These are phyloP conservation scores for Zoroaster sp. DNA, from an alignment of 53 echinoderm and acorn worm genomes.

Conservation along the genomic window DNA sequence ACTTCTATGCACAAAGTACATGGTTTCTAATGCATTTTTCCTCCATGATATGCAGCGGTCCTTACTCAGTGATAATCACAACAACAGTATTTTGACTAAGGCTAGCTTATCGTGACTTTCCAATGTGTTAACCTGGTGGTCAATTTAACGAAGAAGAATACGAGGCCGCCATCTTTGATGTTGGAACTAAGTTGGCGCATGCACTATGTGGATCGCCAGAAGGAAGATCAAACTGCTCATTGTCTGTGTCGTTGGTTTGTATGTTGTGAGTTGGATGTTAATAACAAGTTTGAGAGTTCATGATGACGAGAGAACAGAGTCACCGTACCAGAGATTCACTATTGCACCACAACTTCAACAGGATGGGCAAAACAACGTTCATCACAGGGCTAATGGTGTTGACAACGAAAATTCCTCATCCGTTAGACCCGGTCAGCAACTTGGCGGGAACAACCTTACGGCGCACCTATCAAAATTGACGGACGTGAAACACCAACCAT, in stretches of 20 bases:
- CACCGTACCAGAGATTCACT: not conserved
- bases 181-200: not conserved
- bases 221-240: not conserved
- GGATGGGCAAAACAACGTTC: not conserved
- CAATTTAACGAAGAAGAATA: not conserved
- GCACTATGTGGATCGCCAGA: not conserved
- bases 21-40: too few species aligned
- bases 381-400: not conserved
- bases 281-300: not conserved
- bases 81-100: too few species aligned
- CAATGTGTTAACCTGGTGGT: too few species aligned
- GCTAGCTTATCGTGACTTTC: too few species aligned
- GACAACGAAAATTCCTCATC: not conserved
- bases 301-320: not conserved
- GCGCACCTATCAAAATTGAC: too few species aligned
- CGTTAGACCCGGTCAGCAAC: too few species aligned
- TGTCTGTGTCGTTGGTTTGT: not conserved
- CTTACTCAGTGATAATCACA: too few species aligned
- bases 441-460: too few species aligned
- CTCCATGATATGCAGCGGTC: too few species aligned
- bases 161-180: constrained; percentile 1
- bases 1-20: too few species aligned
- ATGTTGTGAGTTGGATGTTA: constrained; percentile 25
- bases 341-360: not conserved
- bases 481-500: not conserved